Evolutionary conservation across 1,140 invertebrate genomes (phyloP), one percentile per base, ranked within the genome.

Genomic region (Amphibalanus amphitrite): DNA sequence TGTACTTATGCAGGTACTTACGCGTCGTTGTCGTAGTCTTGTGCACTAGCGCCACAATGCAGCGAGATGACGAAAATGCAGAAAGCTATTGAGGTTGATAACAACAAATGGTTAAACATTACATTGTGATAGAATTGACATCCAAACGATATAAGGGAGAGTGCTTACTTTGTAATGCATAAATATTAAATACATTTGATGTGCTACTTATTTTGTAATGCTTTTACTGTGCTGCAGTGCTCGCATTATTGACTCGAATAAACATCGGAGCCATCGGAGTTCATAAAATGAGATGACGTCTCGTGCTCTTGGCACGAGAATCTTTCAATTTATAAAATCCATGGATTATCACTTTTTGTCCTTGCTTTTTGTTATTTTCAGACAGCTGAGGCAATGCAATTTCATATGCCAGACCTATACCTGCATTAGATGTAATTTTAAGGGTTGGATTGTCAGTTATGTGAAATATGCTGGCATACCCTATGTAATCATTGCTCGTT

Each of bases 221-320:
- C n/a, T n/a, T 38, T 38, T 38, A 38, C 15, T 38, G 33, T 38
- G 4, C 33, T 6, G 33, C 33, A 15, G 15, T 38, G 33, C n/a
- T n/a, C n/a, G n/a, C n/a, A n/a, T n/a, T n/a, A n/a, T n/a, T n/a
- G n/a, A n/a, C n/a, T n/a, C n/a, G 33, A 38, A 38, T 59, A 20
- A 13, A 59, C 10, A 59, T 20, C 23, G n/a, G n/a, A n/a, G n/a
- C n/a, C n/a, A n/a, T n/a, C n/a, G 47, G 47, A 59, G 47, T 59
- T 59, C 47, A 20, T 59, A 59, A 59, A 59, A 59, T 59, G 47
- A 59, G 20, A 59, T 59, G 10, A 59, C 47, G 47, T 20, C 47
- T 59, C 47, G 47, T 59, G 47, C 47, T 59, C 47, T 59, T 59
- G 47, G 47, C 47, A 59, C 47, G 47, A 59, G 47, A 59, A 59